These are phyloP conservation scores for Nothocercus nigrocapillus DNA, from an alignment of 2,113 vertebrate species.

Conservation along the genomic window DNA sequence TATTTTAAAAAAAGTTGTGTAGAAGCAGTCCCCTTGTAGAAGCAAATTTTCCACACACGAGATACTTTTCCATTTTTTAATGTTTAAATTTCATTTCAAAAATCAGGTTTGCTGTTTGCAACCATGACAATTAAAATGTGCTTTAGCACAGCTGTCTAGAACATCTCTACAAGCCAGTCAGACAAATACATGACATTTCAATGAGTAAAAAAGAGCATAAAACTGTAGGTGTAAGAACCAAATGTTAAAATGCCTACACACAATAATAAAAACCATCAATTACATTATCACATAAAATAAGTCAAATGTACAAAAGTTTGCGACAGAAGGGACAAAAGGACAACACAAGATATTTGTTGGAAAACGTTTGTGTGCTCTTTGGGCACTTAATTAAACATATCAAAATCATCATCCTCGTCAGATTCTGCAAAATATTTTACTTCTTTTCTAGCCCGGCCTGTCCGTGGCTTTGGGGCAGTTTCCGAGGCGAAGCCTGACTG, in stretches of 20 bases:
- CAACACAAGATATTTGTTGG: conserved; percentile 81
- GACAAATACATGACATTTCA: conserved; percentile 94
- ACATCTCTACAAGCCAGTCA: conserved; percentile 95
- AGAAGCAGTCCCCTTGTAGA: conserved; percentile 28
- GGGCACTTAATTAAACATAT: conserved; percentile 93
- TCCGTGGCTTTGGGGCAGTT: conserved; percentile 80
- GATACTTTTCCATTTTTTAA: conserved; percentile 85
- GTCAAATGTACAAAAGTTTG: conserved; percentile 98
- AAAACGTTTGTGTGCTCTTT: conserved; percentile 80
- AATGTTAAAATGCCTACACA: conserved; percentile 99
- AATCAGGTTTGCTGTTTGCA: conserved; percentile 91
- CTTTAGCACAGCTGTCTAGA: conserved; percentile 92
- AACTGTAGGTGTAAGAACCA: conserved; percentile 96
- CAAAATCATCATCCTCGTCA: conserved; percentile 88
- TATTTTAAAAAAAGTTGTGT: conserved; percentile 89
- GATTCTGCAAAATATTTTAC: conserved; percentile 95
- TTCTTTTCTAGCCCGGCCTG: conserved; percentile 92
- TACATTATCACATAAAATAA: conserved; percentile 95
- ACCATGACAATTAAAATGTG: conserved; percentile 95
- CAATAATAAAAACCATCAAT: conserved; percentile 94
- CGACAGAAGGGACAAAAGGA: conserved; percentile 85
- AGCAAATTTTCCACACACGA: neutral
- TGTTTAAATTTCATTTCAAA: conserved; percentile 98
- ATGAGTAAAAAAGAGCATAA: conserved; percentile 96
- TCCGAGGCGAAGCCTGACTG: conserved; percentile 79